Evolutionary conservation across 2,113 vertebrate species (phyloP), one percentile per base, ranked within the genome.

Genomic region (Platycercus adscitus): DNA sequence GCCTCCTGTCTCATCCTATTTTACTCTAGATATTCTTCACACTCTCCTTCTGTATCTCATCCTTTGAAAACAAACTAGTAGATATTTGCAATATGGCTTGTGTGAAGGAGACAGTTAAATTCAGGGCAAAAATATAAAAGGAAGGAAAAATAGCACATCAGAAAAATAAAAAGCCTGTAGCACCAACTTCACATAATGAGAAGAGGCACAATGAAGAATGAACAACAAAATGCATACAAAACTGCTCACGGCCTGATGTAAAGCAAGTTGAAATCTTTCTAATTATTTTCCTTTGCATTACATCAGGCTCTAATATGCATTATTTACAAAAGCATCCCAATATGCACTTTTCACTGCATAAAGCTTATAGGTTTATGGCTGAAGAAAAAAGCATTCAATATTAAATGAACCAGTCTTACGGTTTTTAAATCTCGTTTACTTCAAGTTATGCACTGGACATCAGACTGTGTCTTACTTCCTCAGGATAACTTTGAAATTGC

Each of bases 261-360:
- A 81, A 86, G 82, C 60, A 82, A 86, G 23, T 35, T 88, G 29
- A 94, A 86, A 17, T 69, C 46, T 55, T 80, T 75, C 87, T 71
- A 83, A 93, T 94, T 86, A 80, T 63, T 85, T 91, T 61, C 49
- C 28, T 93, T 85, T 61, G 49, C 53, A 77, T 69, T 85, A n/a
- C 71, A 93, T 86, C 76, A 83, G 68, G 60, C 15, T 86, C 71
- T 80, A 43, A 46, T 37, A 73, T 55, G 39, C 33, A 94, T 88
- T 93, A 96, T 93, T 95, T 95, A 70, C 46, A 76, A 63, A 94
- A 88, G 43, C 39, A 44, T 84, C 60, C 31, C 43, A 43, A 26
- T 41, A 81, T 11, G 68, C 16, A n/a, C 68, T 78, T 91, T 55
- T 71, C 35, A 66, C 25, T 37, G 26, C 29, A 50, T 77, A 18